Evolutionary conservation across 2,888 invertebrate species (phyloP).

Genomic region (Antheraea yamamai): DNA sequence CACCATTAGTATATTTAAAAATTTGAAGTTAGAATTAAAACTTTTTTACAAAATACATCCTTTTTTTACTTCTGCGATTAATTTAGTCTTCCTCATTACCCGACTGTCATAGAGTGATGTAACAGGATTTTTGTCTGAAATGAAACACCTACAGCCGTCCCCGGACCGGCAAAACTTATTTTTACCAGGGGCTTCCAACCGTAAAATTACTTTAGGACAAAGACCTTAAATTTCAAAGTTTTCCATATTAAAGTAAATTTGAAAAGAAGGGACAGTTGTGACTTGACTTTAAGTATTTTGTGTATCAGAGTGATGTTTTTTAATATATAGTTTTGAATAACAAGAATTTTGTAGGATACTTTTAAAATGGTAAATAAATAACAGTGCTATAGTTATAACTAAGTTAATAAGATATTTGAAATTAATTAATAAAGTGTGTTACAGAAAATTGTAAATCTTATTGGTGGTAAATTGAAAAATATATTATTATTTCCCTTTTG

Average conservation of each 20-base stretch:
- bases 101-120: neutral
- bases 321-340: neutral
- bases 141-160: slow-evolving; percentile 3
- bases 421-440: no score
- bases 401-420: no score
- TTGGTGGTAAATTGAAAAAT: no score
- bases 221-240: slow-evolving; percentile 24
- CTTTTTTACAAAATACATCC: neutral
- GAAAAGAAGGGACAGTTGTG: neutral
- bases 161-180: slow-evolving; percentile 37
- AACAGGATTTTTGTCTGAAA: neutral
- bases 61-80: neutral
- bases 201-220: slow-evolving; percentile 42
- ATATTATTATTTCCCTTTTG: no score
- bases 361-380: neutral
- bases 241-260: neutral
- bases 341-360: neutral
- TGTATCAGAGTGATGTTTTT: neutral
- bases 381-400: no score
- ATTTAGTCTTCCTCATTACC: neutral
- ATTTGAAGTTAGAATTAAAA: neutral
- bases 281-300: neutral
- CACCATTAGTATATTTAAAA: no score
- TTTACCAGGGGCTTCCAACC: slow-evolving; percentile 40
- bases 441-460: neutral